Conservation (phyloP, 2,888 invertebrate species). For the Exephanes ischioxanthus region DNA sequence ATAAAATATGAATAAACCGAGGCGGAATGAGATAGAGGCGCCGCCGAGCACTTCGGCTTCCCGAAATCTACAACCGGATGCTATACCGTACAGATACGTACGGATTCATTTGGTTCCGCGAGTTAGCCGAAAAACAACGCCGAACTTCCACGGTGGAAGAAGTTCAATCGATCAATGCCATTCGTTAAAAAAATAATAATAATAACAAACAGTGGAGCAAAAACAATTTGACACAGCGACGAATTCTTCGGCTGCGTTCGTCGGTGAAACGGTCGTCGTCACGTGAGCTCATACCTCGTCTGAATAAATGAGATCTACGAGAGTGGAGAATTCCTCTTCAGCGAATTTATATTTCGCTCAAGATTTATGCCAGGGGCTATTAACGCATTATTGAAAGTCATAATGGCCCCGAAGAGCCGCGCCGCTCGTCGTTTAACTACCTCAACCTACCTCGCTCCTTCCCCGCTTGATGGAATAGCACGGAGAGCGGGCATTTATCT, state of each 20-base stretch:
- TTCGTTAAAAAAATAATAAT: not conserved
- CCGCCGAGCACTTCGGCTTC: slow-evolving; percentile 46
- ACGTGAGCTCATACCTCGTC: not conserved
- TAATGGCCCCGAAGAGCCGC: slow-evolving; percentile 45
- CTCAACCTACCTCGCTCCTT: slow-evolving; percentile 40
- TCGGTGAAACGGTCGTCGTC: not conserved
- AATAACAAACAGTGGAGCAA: not conserved
- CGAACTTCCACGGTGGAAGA: slow-evolving; percentile 21
- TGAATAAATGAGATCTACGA: slow-evolving; percentile 32
- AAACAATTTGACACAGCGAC: slow-evolving; percentile 4
- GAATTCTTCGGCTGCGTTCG: not conserved
- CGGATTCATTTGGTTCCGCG: slow-evolving; percentile 34
- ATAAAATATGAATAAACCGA: slow-evolving; percentile 71
- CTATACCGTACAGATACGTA: slow-evolving; percentile 11
- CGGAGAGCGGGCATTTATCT: slow-evolving; percentile 53
- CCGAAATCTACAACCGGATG: slow-evolving; percentile 45
- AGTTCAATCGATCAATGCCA: not conserved
- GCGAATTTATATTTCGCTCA: slow-evolving; percentile 54
- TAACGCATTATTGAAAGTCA: slow-evolving; percentile 68
- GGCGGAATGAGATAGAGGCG: slow-evolving; percentile 37
- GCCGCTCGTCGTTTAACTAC: slow-evolving; percentile 54
- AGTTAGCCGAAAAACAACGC: slow-evolving; percentile 35
- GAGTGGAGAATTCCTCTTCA: slow-evolving; percentile 32
- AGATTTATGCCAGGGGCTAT: slow-evolving; percentile 64
- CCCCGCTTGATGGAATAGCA: slow-evolving; percentile 11